A percentile compares a stretch with the other conserved stretches of the same genome.
Evolutionary conservation across 2,113 vertebrate genomes (phyloP).

Genomic region (Melanocharis versteri): DNA sequence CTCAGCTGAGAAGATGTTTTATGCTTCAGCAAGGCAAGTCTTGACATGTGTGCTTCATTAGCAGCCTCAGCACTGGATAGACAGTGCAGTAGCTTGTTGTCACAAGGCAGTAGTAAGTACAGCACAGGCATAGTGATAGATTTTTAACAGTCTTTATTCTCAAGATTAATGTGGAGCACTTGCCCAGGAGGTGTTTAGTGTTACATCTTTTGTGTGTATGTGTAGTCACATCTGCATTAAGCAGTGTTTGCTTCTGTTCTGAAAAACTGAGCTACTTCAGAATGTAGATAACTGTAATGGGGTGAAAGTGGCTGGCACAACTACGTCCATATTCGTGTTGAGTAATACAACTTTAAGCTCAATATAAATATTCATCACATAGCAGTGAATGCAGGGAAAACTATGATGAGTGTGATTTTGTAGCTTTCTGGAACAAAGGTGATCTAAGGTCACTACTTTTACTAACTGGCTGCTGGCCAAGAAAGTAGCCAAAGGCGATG

Average conservation of each 20-base stretch:
- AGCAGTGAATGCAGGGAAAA: background rate
- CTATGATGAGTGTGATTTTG: background rate
- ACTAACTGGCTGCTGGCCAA: background rate
- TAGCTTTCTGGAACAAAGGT: background rate
- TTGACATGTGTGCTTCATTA: slow-evolving; percentile 33
- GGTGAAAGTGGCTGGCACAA: background rate
- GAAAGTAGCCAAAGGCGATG: background rate
- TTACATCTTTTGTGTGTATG: rapidly evolving
- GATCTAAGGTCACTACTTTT: background rate
- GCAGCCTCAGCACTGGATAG: background rate
- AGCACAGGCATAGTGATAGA: background rate
- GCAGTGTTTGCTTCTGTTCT: background rate
- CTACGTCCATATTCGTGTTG: background rate
- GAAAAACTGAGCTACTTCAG: background rate
- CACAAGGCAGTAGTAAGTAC: background rate
- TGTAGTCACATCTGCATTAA: background rate
- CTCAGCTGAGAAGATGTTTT: background rate
- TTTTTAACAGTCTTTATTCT: background rate
- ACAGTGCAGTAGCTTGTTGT: background rate
- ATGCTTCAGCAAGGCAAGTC: slow-evolving; percentile 40
- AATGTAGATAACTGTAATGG: background rate
- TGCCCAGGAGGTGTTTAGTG: background rate
- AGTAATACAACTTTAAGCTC: background rate
- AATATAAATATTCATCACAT: background rate
- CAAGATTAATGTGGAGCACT: background rate